Evolutionary conservation across 2,797 vertebrate genomes (phyloP).

Genomic region (Bradypodion ventrale): DNA sequence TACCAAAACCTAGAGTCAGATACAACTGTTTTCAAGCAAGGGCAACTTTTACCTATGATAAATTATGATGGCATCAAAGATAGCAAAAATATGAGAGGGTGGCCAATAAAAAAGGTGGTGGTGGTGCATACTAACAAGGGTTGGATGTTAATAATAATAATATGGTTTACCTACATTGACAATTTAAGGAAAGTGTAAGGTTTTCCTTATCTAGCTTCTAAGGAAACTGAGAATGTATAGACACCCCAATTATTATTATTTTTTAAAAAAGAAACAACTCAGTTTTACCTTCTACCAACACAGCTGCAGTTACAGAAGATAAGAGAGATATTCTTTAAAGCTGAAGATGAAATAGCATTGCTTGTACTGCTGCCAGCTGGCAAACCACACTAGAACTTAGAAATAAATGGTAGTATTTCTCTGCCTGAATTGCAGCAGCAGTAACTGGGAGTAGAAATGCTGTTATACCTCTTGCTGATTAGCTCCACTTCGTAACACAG

Average conservation of each 20-base stretch:
- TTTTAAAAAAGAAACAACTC: background rate
- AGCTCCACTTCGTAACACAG: slow-evolving; percentile 33
- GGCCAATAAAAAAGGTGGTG: background rate
- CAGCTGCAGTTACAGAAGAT: slow-evolving; percentile 21
- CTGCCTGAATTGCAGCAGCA: slow-evolving; percentile 35
- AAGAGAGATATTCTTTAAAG: slow-evolving; percentile 14
- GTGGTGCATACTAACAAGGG: background rate
- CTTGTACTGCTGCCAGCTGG: slow-evolving; percentile 40
- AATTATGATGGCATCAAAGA: background rate
- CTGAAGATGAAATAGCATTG: slow-evolving; percentile 53
- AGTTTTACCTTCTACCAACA: slow-evolving; percentile 25
- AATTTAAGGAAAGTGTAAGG: slow-evolving; percentile 31
- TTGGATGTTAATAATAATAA: slow-evolving; percentile 26
- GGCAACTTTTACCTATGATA: no score
- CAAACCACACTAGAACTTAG: slow-evolving; percentile 26
- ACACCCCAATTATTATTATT: background rate
- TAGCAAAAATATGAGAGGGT: background rate
- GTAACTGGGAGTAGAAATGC: slow-evolving; percentile 28
- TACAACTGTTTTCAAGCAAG: no score
- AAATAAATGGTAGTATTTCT: slow-evolving; percentile 24
- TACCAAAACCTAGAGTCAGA: no score
- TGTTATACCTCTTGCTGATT: slow-evolving; percentile 2
- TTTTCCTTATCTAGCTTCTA: slow-evolving; percentile 37
- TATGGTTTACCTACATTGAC: background rate
- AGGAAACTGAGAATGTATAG: slow-evolving; percentile 1